Base-by-base conservation (phyloP, 2,113 vertebrate genomes). In the Taurulus bubalis region DNA sequence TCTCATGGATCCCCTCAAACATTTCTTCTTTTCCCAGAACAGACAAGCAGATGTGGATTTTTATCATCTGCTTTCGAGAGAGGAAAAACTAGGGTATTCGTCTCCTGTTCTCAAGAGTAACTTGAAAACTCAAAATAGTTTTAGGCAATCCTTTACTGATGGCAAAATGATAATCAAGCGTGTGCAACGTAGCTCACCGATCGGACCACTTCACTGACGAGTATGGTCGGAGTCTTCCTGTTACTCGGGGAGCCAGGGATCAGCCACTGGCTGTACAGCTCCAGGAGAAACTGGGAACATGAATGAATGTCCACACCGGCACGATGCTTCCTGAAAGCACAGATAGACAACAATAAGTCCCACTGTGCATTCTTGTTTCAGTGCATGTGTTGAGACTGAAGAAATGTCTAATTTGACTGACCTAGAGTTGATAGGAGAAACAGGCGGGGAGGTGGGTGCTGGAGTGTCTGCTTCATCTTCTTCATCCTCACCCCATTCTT, bases 221-320 rank as follows among this genome's bases (percentile, higher is more conserved):
- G 91, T 75, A 98, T 96, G 81, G 97, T 96, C 0, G 98, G 98
- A 0, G 96, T 98, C 90, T 95, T 97, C 82, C 96, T 95, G 94
- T 95, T 96, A 89, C 91, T 96, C 0, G 97, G 94, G 64, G 93
- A 96, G 2, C 96, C 95, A 0, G 97, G 98, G 60, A 99, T 95
- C 71, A 99, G 92, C 98, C 98, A 99, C 90, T 98, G 98, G 77
- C 97, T 98, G 71, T 99, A 99, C n/a, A 99, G 90, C 75, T 99
- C 98, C 49, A 99, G 94, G 53, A 99, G 91, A 81, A 99, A 99
- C 92, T 99, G 98, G 24, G 98, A 99, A 80, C 98, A 99, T 30
- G 98, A 99, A 89, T 99, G 98, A 86, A 99, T 98, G 79, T 99
- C 98, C n/a, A 99, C 98, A 0, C 98, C 98, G 38, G 98, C 98